phyloP scores from a whole-genome alignment of 2,888 invertebrate species.

The Sinodicranocentrus sp. region DNA sequence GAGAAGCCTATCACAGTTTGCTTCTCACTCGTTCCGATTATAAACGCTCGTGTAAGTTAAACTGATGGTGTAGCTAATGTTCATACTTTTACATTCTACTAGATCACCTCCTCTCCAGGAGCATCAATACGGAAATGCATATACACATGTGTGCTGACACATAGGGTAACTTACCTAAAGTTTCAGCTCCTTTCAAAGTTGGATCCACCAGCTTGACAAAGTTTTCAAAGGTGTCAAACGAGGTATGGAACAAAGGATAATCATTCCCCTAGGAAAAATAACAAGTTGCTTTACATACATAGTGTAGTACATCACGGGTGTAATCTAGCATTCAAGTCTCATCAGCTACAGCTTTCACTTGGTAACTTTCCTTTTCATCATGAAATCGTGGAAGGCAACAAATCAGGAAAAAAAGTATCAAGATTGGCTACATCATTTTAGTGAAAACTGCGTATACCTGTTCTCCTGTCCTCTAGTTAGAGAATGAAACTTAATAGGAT shows the following conservation, averaged over 20 bases:
- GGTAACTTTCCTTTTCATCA: constrained; percentile 7
- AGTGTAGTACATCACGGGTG: background rate
- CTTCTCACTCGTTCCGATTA: background rate
- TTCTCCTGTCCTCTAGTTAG: no score
- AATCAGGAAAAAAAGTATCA: constrained; percentile 10
- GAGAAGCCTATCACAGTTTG: constrained; percentile 20
- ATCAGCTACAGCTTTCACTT: constrained; percentile 18
- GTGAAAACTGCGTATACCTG: no score
- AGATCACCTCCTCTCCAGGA: background rate
- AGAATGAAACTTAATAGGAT: no score
- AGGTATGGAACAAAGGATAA: constrained; percentile 75
- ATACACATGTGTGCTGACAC: constrained; percentile 20
- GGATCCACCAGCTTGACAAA: constrained; percentile 75
- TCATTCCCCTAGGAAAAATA: constrained; percentile 72
- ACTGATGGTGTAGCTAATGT: no score
- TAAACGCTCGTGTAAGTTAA: background rate
- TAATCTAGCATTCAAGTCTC: constrained; percentile 51
- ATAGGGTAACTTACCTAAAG: constrained; percentile 73
- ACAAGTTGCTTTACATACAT: constrained; percentile 59
- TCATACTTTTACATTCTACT: no score
- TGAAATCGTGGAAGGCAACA: background rate
- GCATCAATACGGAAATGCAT: no score
- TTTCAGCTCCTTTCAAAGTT: constrained; percentile 73
- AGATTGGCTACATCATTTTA: no score
- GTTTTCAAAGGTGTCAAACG: constrained; percentile 76